A percentile compares a stretch with the other conserved stretches of the same genome.
Conservation (phyloP, 2,797 vertebrate genomes). For the Leptodactylus fallax region DNA sequence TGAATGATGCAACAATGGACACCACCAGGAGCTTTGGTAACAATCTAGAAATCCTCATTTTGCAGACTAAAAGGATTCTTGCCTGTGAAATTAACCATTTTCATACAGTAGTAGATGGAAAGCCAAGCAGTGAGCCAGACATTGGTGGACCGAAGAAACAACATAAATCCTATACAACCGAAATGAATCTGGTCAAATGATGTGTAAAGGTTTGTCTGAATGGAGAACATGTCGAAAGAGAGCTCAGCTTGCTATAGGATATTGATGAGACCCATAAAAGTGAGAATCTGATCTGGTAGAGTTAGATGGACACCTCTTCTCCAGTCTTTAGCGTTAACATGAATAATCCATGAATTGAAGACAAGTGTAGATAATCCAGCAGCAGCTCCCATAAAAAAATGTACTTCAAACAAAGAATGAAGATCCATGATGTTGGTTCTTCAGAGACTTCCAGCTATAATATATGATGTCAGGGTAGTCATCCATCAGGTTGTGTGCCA, state of each 20-base stretch:
- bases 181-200: not conserved
- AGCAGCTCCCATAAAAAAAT: not conserved
- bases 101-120: slow-evolving; percentile 12
- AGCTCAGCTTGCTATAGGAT: not conserved
- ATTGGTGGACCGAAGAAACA: not conserved
- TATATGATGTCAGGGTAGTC: not conserved
- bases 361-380: not conserved
- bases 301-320: slow-evolving; percentile 11
- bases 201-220: not conserved
- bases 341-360: slow-evolving; percentile 6
- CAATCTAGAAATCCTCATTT: slow-evolving; percentile 8
- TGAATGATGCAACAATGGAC: not conserved
- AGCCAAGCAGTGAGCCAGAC: not conserved
- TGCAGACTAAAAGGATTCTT: not conserved
- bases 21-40: not conserved
- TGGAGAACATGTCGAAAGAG: not conserved
- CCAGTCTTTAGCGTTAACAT: slow-evolving; percentile 8
- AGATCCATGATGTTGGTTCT: not conserved
- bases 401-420: not conserved
- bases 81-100: slow-evolving; percentile 1
- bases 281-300: not conserved
- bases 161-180: not conserved
- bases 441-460: not conserved
- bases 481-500: not conserved
- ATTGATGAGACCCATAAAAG: not conserved